Percentiles rank a stretch among this genome's conserved stretches.
These are phyloP conservation scores for Poecilia wingei DNA, from an alignment of 2,797 vertebrate species.

Conservation along the genomic window DNA sequence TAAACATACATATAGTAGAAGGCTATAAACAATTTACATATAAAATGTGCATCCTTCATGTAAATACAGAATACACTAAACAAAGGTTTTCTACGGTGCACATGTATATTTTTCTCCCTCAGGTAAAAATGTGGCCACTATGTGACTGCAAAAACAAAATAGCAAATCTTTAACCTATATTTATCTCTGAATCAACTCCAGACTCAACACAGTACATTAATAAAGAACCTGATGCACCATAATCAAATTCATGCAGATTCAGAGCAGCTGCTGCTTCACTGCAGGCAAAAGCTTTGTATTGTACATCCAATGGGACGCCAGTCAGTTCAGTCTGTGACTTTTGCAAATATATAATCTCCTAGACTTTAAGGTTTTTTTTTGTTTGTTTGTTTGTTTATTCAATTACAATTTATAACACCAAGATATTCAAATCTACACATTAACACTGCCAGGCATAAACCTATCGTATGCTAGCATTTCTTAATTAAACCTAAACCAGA, in stretches of 20 bases:
- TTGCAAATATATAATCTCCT: not conserved
- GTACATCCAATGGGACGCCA: not conserved
- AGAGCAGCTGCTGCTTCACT: constrained; percentile 16
- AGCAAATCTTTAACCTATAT: constrained; percentile 7
- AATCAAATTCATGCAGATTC: constrained; percentile 8
- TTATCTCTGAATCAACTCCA: constrained; percentile 16
- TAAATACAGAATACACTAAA: not conserved
- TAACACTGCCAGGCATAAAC: not conserved
- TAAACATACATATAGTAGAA: not conserved
- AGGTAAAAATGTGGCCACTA: not conserved
- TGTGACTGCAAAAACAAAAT: not conserved
- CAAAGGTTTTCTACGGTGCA: not conserved
- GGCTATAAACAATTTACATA: not conserved
- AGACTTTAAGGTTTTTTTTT: not conserved
- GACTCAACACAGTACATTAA: not conserved
- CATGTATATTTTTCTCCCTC: not conserved
- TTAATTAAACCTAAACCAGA: not conserved
- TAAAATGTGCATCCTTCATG: not conserved
- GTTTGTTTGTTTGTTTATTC: not conserved
- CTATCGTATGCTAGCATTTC: not conserved
- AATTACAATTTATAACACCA: not conserved
- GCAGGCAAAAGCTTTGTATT: not conserved
- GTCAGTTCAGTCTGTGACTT: not conserved
- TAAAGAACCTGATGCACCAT: not conserved
- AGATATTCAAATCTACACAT: not conserved